These are phyloP conservation scores for Mustelus asterias DNA, from an alignment of 2,113 vertebrate genomes.

Conservation along the genomic window DNA sequence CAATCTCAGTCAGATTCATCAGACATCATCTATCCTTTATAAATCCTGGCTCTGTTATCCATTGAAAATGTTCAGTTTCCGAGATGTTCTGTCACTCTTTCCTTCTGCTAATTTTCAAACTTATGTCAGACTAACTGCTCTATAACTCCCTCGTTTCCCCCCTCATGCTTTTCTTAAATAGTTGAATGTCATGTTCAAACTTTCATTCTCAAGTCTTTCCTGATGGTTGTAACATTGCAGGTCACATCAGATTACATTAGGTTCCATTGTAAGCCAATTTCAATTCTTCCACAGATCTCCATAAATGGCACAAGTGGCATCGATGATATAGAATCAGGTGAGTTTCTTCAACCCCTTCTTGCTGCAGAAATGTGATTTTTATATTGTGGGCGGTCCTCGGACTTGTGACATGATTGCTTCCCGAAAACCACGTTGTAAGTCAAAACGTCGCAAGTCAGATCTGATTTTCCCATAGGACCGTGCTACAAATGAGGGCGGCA, in stretches of 20 bases:
- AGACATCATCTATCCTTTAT: not conserved
- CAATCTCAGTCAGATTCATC: not conserved
- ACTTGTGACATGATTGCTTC: too few relatives aligned
- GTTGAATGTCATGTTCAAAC: not conserved
- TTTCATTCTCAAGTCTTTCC: not conserved
- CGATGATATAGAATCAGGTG: slow-evolving; percentile 72
- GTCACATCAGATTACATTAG: not conserved
- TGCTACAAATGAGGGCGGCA: too few relatives aligned
- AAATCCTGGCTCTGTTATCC: not conserved
- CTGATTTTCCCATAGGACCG: too few relatives aligned
- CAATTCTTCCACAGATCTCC: slow-evolving; percentile 55
- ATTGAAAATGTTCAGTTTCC: too few relatives aligned
- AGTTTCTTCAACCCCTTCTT: slow-evolving; percentile 45
- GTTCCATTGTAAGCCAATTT: not conserved
- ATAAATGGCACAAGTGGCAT: slow-evolving; percentile 63
- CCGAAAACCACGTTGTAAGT: too few relatives aligned
- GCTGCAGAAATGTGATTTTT: not conserved
- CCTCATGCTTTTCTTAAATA: not conserved
- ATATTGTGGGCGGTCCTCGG: too few relatives aligned
- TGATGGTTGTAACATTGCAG: not conserved
- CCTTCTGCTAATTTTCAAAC: not conserved
- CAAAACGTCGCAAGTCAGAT: too few relatives aligned
- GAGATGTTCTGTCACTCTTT: too few relatives aligned
- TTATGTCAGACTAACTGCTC: not conserved
- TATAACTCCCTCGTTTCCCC: not conserved